Evolutionary conservation across 2,888 invertebrate genomes (phyloP).

Genomic region (Megastigmus dorsalis): DNA sequence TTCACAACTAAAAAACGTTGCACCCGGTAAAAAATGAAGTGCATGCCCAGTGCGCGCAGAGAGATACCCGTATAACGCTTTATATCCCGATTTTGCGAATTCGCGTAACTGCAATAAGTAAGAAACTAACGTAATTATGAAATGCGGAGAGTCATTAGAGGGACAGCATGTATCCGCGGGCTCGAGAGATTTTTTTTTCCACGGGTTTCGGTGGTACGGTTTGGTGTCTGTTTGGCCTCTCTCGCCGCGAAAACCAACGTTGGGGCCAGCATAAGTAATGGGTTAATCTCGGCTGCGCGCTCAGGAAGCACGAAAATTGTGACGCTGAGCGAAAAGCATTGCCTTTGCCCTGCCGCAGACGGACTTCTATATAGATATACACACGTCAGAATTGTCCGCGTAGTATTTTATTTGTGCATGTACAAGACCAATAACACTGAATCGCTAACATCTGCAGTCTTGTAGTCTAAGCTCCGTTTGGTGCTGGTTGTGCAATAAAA

Average conservation of each 20-base stretch:
- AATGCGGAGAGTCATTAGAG: slow-evolving; percentile 34
- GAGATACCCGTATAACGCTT: too few relatives aligned
- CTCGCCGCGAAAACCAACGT: neutral
- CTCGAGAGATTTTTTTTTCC: slow-evolving; percentile 1
- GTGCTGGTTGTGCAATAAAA: neutral
- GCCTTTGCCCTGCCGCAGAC: slow-evolving; percentile 8
- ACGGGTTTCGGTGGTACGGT: neutral
- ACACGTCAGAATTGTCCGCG: too few relatives aligned
- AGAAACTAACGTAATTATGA: slow-evolving; percentile 34
- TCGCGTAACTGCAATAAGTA: slow-evolving; percentile 8
- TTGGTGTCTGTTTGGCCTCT: neutral
- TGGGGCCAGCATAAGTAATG: slow-evolving; percentile 1
- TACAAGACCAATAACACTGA: slow-evolving; percentile 21
- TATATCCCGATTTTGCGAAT: neutral
- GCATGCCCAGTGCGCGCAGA: neutral
- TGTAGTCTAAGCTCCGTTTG: slow-evolving; percentile 25
- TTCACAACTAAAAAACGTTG: neutral
- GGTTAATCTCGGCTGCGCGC: slow-evolving; percentile 11
- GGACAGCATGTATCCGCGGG: neutral
- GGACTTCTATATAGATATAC: neutral
- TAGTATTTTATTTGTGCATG: too few relatives aligned
- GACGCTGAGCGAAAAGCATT: neutral
- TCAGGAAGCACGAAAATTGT: neutral
- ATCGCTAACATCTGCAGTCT: slow-evolving; percentile 34
- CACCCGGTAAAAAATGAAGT: neutral